A percentile compares a stretch with the other conserved stretches of the same genome.
These are phyloP conservation scores for Ranitomeya variabilis DNA, from an alignment of 2,113 vertebrate species.

Conservation along the genomic window DNA sequence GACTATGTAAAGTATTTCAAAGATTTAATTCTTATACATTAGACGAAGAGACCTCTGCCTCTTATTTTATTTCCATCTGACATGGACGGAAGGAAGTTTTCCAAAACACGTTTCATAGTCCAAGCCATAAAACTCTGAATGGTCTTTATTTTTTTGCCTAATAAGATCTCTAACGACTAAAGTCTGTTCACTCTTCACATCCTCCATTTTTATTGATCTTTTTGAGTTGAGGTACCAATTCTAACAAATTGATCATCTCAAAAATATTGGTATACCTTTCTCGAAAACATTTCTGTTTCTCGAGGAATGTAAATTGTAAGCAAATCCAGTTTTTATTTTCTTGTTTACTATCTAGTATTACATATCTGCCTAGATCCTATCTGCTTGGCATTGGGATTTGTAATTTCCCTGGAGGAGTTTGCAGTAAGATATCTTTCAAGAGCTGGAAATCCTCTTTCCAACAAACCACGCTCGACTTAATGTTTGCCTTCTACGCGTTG, in stretches of 20 bases:
- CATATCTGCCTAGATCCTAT: conserved; percentile 7
- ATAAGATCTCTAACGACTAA: neutral
- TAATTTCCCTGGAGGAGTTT: conserved; percentile 10
- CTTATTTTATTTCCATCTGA: neutral
- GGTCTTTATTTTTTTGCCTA: neutral
- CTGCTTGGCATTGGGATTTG: conserved; percentile 10
- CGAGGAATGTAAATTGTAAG: neutral
- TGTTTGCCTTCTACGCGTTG: neutral
- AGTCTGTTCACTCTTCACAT: neutral
- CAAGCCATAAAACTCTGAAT: neutral
- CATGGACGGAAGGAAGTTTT: neutral
- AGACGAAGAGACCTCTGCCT: neutral
- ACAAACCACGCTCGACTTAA: neutral
- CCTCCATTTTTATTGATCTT: neutral
- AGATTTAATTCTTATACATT: neutral
- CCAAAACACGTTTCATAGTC: neutral
- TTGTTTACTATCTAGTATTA: neutral
- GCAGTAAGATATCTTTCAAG: conserved; percentile 26
- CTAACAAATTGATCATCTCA: too few species aligned
- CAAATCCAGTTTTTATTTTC: conserved; percentile 4
- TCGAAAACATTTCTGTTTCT: neutral
- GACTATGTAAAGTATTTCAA: neutral
- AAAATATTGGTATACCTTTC: neutral
- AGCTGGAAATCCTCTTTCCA: conserved; percentile 22
- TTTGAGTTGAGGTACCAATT: neutral